A percentile compares a stretch with the other conserved stretches of the same genome.
Conservation (phyloP, 2,888 invertebrate genomes). For the Altica lythri region DNA sequence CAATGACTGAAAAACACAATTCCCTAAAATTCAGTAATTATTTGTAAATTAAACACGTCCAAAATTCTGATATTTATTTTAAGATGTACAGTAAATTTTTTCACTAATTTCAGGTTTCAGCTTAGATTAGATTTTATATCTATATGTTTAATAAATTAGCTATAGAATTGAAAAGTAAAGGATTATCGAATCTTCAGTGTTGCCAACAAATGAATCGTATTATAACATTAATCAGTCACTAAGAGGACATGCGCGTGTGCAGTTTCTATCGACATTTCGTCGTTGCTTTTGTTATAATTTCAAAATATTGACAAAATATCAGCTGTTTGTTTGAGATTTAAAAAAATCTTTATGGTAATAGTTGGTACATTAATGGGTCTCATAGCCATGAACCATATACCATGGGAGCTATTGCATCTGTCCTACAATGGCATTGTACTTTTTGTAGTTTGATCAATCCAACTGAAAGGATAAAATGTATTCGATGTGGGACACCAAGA, state of each 20-base stretch:
- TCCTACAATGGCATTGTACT: slow-evolving; percentile 91
- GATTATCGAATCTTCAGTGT: no score
- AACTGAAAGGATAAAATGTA: slow-evolving; percentile 81
- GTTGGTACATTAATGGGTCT: slow-evolving; percentile 44
- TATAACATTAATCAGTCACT: no score
- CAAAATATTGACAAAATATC: slow-evolving; percentile 38
- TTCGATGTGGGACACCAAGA: slow-evolving; percentile 75
- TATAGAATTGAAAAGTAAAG: no score
- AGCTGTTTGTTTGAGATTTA: slow-evolving; percentile 43
- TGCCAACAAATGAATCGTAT: no score
- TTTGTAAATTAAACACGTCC: no score
- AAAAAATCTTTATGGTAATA: slow-evolving; percentile 33
- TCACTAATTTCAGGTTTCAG: no score
- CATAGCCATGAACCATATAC: slow-evolving; percentile 59
- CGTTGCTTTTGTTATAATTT: slow-evolving; percentile 26
- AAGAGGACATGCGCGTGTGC: slow-evolving; percentile 9
- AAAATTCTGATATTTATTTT: no score
- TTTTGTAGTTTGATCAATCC: slow-evolving; percentile 88
- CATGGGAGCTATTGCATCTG: slow-evolving; percentile 93
- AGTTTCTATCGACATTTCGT: slow-evolving; percentile 15
- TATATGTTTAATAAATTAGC: no score
- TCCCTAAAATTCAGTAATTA: no score
- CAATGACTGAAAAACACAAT: no score
- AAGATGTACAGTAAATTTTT: no score
- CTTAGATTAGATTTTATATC: no score